phyloP scores from a whole-genome alignment of 2,888 invertebrate genomes.

The Eremobia ochroleuca region DNA sequence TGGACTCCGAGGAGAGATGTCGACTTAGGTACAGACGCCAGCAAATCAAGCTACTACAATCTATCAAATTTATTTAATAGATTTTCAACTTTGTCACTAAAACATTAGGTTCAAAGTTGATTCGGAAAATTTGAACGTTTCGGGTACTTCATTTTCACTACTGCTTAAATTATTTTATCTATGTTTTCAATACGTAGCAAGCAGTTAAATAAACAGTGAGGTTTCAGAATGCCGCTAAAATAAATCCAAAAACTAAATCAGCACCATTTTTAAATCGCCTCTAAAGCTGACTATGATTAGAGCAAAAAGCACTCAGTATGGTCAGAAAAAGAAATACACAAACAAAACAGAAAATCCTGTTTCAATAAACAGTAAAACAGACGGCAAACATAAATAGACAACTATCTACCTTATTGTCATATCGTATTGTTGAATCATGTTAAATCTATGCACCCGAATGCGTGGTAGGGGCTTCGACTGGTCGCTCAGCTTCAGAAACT shows the following conservation, averaged over 20 bases:
- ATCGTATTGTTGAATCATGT: conserved; percentile 25
- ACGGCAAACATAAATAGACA: conserved; percentile 23
- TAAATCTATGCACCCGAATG: background rate
- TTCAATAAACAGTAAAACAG: conserved; percentile 12
- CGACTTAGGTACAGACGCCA: no score
- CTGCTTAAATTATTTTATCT: background rate
- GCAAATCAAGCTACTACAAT: no score
- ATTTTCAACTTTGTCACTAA: no score
- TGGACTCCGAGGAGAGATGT: background rate
- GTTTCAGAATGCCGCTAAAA: background rate
- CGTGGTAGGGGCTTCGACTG: conserved; percentile 41
- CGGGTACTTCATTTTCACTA: no score
- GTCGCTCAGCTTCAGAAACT: conserved; percentile 39
- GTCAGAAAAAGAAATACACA: conserved; percentile 12
- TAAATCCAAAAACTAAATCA: background rate
- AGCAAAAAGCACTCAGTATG: background rate
- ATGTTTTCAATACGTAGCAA: background rate
- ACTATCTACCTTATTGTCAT: conserved; percentile 21
- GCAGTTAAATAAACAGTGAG: background rate
- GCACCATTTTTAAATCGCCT: background rate
- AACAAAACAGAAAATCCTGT: background rate
- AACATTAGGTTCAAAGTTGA: no score
- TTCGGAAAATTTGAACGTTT: no score
- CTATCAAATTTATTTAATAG: no score
- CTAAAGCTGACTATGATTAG: background rate